Conservation (phyloP, 2,888 invertebrate species). For the Acheta domesticus region DNA sequence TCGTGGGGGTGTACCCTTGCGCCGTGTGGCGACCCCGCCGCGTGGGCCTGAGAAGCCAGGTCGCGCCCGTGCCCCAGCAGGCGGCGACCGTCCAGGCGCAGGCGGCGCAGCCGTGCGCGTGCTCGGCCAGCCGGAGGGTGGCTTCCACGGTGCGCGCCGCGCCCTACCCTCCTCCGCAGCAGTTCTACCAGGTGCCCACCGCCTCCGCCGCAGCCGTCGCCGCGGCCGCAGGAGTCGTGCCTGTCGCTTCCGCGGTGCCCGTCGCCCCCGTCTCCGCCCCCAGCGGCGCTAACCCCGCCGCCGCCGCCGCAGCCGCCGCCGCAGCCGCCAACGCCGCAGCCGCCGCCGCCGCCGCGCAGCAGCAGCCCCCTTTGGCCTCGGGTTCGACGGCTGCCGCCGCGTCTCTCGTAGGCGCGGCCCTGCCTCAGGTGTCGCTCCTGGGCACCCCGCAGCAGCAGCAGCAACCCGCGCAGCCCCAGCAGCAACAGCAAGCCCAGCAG, state of each 20-base stretch:
- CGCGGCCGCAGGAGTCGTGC: constrained; percentile 26
- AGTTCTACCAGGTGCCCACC: constrained; percentile 34
- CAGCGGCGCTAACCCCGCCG: neutral
- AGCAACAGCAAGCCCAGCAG: constrained; percentile 20
- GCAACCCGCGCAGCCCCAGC: constrained; percentile 22
- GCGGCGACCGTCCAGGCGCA: constrained; percentile 3
- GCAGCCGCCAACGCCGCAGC: constrained; percentile 24
- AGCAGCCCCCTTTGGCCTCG: constrained; percentile 28
- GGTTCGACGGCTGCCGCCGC: constrained; percentile 32
- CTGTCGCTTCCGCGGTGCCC: constrained; percentile 31
- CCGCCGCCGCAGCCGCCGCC: constrained; percentile 32
- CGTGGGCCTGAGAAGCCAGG: constrained; percentile 24
- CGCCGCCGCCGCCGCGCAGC: constrained; percentile 30
- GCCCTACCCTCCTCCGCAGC: constrained; percentile 40
- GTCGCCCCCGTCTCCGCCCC: no score
- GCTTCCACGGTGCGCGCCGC: constrained; percentile 42
- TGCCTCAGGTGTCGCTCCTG: constrained; percentile 24
- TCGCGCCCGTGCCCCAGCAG: constrained; percentile 19
- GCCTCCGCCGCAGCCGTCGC: constrained; percentile 29
- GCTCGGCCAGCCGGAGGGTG: constrained; percentile 38
- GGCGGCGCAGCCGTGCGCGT: constrained; percentile 26
- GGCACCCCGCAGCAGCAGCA: constrained; percentile 21
- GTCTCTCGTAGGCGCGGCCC: constrained; percentile 33
- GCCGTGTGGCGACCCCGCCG: constrained; percentile 51
- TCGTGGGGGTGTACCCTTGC: constrained; percentile 56